Base-by-base conservation (phyloP, 2,888 invertebrate genomes). In the Drosophila prolongata region DNA sequence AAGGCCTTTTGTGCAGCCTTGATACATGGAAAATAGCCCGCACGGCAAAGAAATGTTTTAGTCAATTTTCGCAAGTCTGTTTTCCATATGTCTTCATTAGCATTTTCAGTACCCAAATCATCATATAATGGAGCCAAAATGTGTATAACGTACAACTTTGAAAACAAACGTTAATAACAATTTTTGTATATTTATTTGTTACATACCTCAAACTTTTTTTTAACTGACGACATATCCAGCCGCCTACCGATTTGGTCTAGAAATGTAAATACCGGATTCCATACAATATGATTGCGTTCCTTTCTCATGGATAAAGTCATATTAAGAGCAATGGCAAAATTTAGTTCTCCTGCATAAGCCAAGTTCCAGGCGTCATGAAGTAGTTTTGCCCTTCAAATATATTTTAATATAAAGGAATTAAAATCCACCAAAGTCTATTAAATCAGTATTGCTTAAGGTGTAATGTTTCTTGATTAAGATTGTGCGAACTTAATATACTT, bases 251-350 rank as follows among this genome's bases (percentile, higher is more conserved):
- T 94, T 80, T 96, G 96, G 90, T 97, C 96, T 50, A 97, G 95
- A 93, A 96, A 95, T 2, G 96, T 96, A 85, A 97, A 97, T 9
- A 96, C 95, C 0, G 96, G 96, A 89, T 96, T 95, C 97, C 97
- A 97, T 0, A 96, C 96, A 0, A 96, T 92, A 77, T 96, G 95
- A 73, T 96, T 94, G 34, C 95, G 93, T 91, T 97, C 97, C 50
- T 94, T 93, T 83, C 94, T 95, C 89, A 97, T 92, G 83, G 96
- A 96, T 40, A 96, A 91, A 0, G 96, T 96, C 95, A 97, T 96
- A 81, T 96, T 95, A 24, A 97, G 93, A 0, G 97, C 96, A 0
- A 95, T 95, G 0, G 94, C 95, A 83, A 96, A 96, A 74, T 95
- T 95, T 1, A 97, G 92, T 79, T 96, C 95, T 0, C 96, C 96